phyloP scores from a whole-genome alignment of 2,888 invertebrate genomes.

The Mythimna impura region DNA sequence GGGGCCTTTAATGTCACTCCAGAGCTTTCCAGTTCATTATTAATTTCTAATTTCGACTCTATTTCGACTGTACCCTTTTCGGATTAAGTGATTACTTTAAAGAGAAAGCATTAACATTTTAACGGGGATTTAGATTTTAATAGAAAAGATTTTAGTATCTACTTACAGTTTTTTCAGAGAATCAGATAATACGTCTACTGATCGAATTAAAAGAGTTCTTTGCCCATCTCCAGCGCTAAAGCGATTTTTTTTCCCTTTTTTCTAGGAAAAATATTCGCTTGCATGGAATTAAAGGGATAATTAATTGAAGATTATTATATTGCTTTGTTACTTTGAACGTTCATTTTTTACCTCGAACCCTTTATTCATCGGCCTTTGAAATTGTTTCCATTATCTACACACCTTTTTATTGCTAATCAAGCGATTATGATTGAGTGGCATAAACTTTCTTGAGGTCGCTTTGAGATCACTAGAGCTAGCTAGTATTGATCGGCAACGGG shows the following conservation, averaged over 20 bases:
- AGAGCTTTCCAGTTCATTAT: conserved; percentile 28
- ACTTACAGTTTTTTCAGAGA: conserved; percentile 23
- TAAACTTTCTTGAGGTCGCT: background rate
- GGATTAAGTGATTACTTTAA: conserved; percentile 42
- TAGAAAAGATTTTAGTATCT: conserved; percentile 3
- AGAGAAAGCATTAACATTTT: conserved; percentile 44
- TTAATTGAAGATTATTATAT: conserved; percentile 24
- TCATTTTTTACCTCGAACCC: background rate
- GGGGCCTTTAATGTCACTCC: conserved; percentile 29
- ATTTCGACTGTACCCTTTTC: conserved; percentile 47
- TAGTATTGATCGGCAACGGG: background rate
- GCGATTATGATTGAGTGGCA: background rate
- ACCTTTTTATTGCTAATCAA: background rate
- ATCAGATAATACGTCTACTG: conserved; percentile 17
- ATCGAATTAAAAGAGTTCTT: conserved; percentile 36
- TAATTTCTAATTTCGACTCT: conserved; percentile 47
- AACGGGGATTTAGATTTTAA: conserved; percentile 30
- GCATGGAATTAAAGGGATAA: conserved; percentile 14
- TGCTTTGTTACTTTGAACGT: conserved; percentile 19
- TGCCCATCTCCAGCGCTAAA: conserved; percentile 11
- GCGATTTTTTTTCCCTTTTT: conserved; percentile 10
- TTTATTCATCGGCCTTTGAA: background rate
- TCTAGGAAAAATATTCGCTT: background rate
- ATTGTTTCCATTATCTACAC: background rate
- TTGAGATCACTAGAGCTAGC: background rate